Base-by-base conservation (phyloP, 2,113 vertebrate genomes). In the Butorides virescens region DNA sequence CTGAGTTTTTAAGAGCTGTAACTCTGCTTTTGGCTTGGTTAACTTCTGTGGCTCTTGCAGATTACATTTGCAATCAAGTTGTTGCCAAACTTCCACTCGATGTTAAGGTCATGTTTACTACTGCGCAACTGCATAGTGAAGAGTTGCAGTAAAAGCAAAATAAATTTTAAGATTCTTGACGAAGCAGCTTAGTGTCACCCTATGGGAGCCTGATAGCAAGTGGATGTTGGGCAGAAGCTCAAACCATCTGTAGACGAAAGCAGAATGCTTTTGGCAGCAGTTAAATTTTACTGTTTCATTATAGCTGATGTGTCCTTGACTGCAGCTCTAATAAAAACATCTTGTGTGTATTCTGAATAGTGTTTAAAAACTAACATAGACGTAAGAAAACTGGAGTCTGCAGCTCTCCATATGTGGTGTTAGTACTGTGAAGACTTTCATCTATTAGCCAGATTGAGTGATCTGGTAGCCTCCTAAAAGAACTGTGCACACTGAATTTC, bases 81-180 rank as follows among this genome's bases (percentile, higher is more conserved):
- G 78, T 92, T 96, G 95, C 92, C 95, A 96, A 56, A 86, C 88
- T 90, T 93, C 82, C 75, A 92, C 96, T 92, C 4, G 4, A 0
- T 71, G 88, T 88, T 80, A 95, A 93, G 93, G 92, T 92, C 88
- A 56, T 97, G 90, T 95, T 95, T 96, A 96, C 96, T 95, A 77
- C 86, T 78, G 82, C 21, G 9, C 88, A 92, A 67, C 88, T 90
- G 82, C 88, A 37, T 42, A 12, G 62, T 27, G 85, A 93, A 70
- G 87, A 58, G 70, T 44, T 85, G 78, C 94, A 66, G 58, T 76
- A 73, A 90, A 96, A 96, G 62, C 81, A 92, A 96, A 96, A 95
- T 94, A 96, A 96, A 94, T 75, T 88, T 55, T 37, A 62, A 62
- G 78, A 29, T 42, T 83, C 8, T 92, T 90, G 82, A 81, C 3